Conservation (phyloP, 2,113 vertebrate genomes). For the Engraulis encrasicolus region DNA sequence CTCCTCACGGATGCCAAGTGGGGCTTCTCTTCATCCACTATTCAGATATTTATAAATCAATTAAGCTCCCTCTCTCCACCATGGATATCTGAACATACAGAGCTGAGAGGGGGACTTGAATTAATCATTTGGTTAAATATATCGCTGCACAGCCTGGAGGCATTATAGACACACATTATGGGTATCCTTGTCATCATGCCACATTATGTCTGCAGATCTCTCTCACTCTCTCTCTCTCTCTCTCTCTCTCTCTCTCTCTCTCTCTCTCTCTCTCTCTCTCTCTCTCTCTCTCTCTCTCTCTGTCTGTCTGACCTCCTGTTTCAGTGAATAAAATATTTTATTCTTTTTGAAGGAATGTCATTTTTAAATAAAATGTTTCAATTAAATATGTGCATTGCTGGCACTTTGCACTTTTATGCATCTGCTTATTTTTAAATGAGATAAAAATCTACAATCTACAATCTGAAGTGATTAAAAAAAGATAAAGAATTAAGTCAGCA, state of each 20-base stretch:
- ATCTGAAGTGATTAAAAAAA: background rate
- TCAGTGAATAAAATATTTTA: background rate
- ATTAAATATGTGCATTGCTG: background rate
- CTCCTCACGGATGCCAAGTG: conserved; percentile 38
- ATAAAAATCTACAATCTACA: background rate
- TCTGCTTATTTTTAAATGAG: background rate
- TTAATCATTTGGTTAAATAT: conserved; percentile 17
- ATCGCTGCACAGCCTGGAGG: background rate
- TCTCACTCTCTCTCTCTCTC: no score
- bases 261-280: no score
- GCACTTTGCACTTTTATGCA: background rate
- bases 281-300: no score
- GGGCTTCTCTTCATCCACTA: conserved; percentile 26
- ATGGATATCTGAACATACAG: background rate
- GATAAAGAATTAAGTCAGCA: background rate
- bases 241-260: no score
- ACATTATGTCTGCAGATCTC: background rate
- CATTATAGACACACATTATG: background rate
- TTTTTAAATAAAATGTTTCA: background rate
- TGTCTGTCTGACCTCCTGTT: no score
- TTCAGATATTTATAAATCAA: conserved; percentile 22
- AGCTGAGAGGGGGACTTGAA: conserved; percentile 3
- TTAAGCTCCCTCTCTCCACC: conserved; percentile 5
- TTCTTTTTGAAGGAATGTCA: background rate
- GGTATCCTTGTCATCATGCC: background rate